These are phyloP conservation scores for Achroia grisella DNA, from an alignment of 1,140 invertebrate species.

Conservation along the genomic window DNA sequence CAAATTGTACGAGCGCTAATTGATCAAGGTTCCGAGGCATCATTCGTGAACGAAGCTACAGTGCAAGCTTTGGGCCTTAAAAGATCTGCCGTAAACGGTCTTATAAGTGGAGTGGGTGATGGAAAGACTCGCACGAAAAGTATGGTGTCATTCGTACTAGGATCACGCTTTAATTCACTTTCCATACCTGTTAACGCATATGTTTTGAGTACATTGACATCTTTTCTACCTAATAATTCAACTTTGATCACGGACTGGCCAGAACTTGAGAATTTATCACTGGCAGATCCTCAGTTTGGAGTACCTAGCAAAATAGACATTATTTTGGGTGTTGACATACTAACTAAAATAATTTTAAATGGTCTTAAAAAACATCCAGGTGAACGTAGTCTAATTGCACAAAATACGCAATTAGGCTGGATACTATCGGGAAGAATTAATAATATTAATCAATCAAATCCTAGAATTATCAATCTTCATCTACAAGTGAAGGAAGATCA, in stretches of 20 bases:
- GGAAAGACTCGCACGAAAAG: not conserved
- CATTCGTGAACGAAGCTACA: slow-evolving; percentile 4
- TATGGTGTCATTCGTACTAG: not conserved
- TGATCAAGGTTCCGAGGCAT: too few relatives aligned
- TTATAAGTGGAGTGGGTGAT: slow-evolving; percentile 1
- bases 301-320: slow-evolving; percentile 8
- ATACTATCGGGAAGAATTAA: slow-evolving; percentile 7
- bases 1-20: slow-evolving; percentile 7
- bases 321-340: slow-evolving; percentile 12
- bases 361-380: slow-evolving; percentile 5
- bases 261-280: slow-evolving; percentile 1
- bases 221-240: not conserved
- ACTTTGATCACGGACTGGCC: not conserved
- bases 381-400: slow-evolving; percentile 1
- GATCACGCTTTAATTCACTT: too few relatives aligned
- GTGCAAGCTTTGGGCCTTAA: slow-evolving; percentile 3
- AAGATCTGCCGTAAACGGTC: not conserved
- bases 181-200: slow-evolving; percentile 1
- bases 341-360: slow-evolving; percentile 1
- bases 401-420: slow-evolving; percentile 11
- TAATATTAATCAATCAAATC: not conserved
- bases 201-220: slow-evolving; percentile 3
- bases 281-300: slow-evolving; percentile 12
- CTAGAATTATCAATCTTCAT: slow-evolving; percentile 2
- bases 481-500: slow-evolving; percentile 5